Percentiles rank a stretch among this genome's conserved stretches.
Conservation (phyloP, 2,888 invertebrate genomes). For the Athripsodes cinereus region DNA sequence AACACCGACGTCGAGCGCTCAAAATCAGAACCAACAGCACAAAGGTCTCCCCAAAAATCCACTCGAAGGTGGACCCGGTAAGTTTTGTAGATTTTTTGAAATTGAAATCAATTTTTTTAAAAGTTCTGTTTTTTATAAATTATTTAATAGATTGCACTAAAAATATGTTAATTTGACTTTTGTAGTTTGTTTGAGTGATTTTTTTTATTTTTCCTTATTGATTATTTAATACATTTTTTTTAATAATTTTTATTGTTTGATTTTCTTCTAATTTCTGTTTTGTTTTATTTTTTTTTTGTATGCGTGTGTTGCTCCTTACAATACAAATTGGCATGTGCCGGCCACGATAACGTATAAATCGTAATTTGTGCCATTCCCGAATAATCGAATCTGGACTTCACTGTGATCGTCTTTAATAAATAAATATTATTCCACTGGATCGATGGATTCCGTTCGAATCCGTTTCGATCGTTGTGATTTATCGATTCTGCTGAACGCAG, state of each 20-base stretch:
- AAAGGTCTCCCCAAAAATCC: slow-evolving; percentile 37
- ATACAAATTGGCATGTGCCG: slow-evolving; percentile 22
- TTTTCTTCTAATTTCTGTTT: slow-evolving; percentile 31
- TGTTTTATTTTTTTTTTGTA: slow-evolving; percentile 22
- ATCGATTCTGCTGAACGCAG: slow-evolving; percentile 28
- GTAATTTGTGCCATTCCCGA: neutral
- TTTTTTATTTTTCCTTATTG: too few species aligned
- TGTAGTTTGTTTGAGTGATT: neutral
- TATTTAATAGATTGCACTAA: neutral
- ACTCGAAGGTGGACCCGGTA: slow-evolving; percentile 46
- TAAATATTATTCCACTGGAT: neutral
- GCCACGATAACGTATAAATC: slow-evolving; percentile 17
- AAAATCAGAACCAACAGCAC: slow-evolving; percentile 6
- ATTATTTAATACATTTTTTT: neutral
- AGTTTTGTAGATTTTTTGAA: too few species aligned
- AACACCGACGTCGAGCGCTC: neutral
- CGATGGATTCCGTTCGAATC: neutral
- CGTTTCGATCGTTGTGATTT: neutral
- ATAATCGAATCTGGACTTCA: neutral
- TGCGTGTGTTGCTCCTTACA: slow-evolving; percentile 22
- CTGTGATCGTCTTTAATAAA: neutral
- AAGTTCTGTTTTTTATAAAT: too few species aligned
- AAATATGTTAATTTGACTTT: neutral
- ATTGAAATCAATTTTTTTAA: too few species aligned
- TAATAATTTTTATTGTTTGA: slow-evolving; percentile 27